These are phyloP conservation scores for Caretta caretta DNA, from an alignment of 2,113 vertebrate genomes.

Conservation along the genomic window DNA sequence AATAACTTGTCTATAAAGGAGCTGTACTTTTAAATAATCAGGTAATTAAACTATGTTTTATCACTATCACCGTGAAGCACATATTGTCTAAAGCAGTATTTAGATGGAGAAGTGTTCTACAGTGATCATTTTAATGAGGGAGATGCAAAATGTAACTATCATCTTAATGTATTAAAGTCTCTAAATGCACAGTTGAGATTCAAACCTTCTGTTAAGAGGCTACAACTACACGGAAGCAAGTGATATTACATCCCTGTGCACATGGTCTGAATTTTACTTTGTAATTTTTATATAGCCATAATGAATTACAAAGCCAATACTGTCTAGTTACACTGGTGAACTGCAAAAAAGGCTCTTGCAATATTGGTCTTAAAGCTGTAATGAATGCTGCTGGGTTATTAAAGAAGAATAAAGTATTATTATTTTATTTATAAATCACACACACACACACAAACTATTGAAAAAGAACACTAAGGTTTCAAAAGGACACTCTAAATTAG, in stretches of 20 bases:
- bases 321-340: neutral
- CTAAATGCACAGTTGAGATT: neutral
- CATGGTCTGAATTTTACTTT: neutral
- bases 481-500: neutral
- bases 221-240: neutral
- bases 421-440: neutral
- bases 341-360: neutral
- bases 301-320: neutral
- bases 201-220: neutral
- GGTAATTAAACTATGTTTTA: neutral
- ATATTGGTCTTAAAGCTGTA: neutral
- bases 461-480: neutral
- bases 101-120: neutral
- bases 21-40: neutral
- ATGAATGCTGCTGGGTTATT: neutral
- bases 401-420: neutral
- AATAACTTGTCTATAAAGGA: neutral
- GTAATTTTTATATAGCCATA: neutral
- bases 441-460: neutral
- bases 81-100: neutral
- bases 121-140: neutral
- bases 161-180: neutral
- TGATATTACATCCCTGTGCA: neutral
- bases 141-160: rapidly evolving
- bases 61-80: neutral